These are phyloP conservation scores for Anser cygnoides DNA, from an alignment of 2,113 vertebrate genomes.

Conservation along the genomic window DNA sequence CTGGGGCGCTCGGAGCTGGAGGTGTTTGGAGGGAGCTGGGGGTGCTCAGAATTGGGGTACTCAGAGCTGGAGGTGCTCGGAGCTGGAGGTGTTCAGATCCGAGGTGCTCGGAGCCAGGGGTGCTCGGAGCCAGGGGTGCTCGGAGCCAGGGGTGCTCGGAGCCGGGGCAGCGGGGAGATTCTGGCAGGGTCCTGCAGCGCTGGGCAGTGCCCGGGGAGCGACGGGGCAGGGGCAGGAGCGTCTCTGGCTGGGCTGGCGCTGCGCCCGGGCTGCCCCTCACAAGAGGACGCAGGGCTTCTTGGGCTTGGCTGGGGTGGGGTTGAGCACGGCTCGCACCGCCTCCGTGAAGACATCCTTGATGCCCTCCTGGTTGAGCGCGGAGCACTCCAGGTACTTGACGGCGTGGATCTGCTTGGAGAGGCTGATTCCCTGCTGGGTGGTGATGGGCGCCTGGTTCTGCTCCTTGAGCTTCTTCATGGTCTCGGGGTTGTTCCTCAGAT, in stretches of 20 bases:
- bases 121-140: too few relatives aligned
- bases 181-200: not conserved
- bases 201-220: not conserved
- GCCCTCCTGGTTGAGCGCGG: constrained; percentile 92
- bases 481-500: constrained; percentile 88
- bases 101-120: too few relatives aligned
- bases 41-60: not conserved
- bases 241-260: not conserved
- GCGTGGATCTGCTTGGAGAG: constrained; percentile 92
- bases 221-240: not conserved
- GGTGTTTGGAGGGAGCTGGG: not conserved
- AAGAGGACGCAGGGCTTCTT: constrained; percentile 88
- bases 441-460: constrained; percentile 89
- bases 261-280: constrained; percentile 57
- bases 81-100: not conserved
- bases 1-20: not conserved
- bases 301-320: constrained; percentile 79
- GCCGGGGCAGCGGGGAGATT: not conserved
- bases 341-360: constrained; percentile 94
- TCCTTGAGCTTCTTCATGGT: constrained; percentile 90
- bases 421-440: constrained; percentile 84
- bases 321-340: constrained; percentile 88
- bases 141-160: not conserved
- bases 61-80: too few relatives aligned
- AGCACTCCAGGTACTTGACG: constrained; percentile 93